phyloP scores from a whole-genome alignment of 2,113 vertebrate genomes.

The Octodon degus region DNA sequence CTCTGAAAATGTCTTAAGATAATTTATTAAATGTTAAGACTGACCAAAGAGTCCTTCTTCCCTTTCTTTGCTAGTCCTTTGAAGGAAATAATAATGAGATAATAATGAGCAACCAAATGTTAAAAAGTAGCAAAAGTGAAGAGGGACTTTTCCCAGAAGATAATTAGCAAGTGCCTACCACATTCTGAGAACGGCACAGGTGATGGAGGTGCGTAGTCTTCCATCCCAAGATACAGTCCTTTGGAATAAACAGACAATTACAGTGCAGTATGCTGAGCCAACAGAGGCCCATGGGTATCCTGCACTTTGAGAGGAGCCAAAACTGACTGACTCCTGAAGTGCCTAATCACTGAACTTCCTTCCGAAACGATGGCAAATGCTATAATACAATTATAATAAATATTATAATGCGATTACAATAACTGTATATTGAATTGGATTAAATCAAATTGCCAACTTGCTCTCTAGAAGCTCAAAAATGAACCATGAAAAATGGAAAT shows the following conservation, averaged over 20 bases:
- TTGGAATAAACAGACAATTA: slow-evolving; percentile 18
- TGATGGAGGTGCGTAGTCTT: neutral
- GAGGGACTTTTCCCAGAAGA: neutral
- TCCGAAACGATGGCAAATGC: neutral
- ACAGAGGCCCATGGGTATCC: neutral
- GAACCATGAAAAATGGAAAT: slow-evolving; percentile 50
- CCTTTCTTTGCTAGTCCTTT: neutral
- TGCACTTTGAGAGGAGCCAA: neutral
- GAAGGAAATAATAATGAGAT: slow-evolving; percentile 60
- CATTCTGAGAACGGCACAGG: neutral
- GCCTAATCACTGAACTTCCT: slow-evolving; percentile 39
- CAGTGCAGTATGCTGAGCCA: neutral
- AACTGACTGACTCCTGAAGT: slow-evolving; percentile 30
- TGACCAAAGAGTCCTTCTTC: neutral
- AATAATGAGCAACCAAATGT: slow-evolving; percentile 57
- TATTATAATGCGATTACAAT: slow-evolving; percentile 64
- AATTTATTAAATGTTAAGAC: slow-evolving; percentile 20
- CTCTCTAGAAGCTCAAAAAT: slow-evolving; percentile 37
- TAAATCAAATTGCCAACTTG: slow-evolving; percentile 29
- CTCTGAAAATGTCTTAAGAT: neutral
- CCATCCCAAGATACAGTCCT: neutral
- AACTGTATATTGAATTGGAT: slow-evolving; percentile 44
- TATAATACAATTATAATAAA: slow-evolving; percentile 58
- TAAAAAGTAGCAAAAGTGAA: slow-evolving; percentile 32
- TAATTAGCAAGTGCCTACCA: neutral